These are phyloP conservation scores for Calyptommatus sinebrachiatus DNA, from an alignment of 2,113 vertebrate genomes.

Conservation along the genomic window DNA sequence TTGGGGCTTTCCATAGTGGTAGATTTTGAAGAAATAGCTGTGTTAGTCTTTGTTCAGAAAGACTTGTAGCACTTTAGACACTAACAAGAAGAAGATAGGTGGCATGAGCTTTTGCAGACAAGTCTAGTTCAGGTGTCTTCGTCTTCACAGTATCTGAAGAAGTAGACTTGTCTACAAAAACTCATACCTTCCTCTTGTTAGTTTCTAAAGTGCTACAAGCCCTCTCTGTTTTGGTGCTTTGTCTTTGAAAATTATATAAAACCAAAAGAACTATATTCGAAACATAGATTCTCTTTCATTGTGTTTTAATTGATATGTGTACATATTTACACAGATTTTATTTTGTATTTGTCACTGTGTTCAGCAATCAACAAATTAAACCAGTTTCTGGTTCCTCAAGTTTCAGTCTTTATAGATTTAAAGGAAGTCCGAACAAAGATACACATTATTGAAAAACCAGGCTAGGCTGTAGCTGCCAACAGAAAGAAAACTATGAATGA, in stretches of 20 bases:
- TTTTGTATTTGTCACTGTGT: conserved; percentile 49
- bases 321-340: conserved; percentile 50
- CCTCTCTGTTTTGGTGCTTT: neutral
- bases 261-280: conserved; percentile 37
- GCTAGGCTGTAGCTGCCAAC: conserved; percentile 60
- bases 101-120: no score
- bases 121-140: no score
- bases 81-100: no score
- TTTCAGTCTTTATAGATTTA: conserved; percentile 71
- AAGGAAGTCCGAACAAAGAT: conserved; percentile 65
- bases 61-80: no score
- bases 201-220: no score
- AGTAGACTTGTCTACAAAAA: no score
- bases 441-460: conserved; percentile 60
- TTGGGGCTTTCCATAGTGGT: no score
- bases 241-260: conserved; percentile 30
- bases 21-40: no score
- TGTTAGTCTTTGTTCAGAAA: no score
- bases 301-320: conserved; percentile 39
- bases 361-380: conserved; percentile 65
- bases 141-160: no score
- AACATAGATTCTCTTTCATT: conserved; percentile 43
- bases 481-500: conserved; percentile 67
- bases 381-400: conserved; percentile 71
- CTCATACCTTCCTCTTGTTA: no score